A percentile compares a stretch with the other conserved stretches of the same genome.
These are phyloP conservation scores for Diarsia dahlii DNA, from an alignment of 2,888 invertebrate genomes.

Conservation along the genomic window DNA sequence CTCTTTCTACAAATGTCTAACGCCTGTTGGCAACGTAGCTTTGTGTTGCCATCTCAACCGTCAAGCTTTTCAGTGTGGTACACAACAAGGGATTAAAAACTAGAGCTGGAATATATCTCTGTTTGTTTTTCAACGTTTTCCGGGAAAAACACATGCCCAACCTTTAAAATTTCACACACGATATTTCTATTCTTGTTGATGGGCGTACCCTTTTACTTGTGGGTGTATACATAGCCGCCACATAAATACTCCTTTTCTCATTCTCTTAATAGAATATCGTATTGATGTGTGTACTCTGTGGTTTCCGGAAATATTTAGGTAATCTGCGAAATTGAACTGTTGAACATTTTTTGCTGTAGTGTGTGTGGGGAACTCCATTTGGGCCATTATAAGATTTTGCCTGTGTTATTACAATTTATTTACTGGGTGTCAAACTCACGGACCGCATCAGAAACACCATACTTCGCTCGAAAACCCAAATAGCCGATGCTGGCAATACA, in stretches of 20 bases:
- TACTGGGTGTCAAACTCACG: too few species aligned
- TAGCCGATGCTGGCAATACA: too few species aligned
- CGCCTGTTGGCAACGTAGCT: slow-evolving; percentile 31
- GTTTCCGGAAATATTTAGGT: slow-evolving; percentile 34
- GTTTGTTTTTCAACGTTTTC: slow-evolving; percentile 62
- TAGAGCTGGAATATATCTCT: slow-evolving; percentile 41
- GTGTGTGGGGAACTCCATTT: neutral
- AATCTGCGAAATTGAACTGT: slow-evolving; percentile 20
- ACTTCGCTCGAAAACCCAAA: too few species aligned
- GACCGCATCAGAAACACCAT: too few species aligned
- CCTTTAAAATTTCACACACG: slow-evolving; percentile 59
- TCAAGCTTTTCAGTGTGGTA: slow-evolving; percentile 42
- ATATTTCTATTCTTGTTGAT: slow-evolving; percentile 61
- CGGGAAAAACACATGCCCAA: slow-evolving; percentile 50
- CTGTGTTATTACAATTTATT: too few species aligned
- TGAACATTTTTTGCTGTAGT: neutral
- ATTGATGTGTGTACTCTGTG: slow-evolving; percentile 48
- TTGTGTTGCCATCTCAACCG: slow-evolving; percentile 46
- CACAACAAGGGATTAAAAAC: slow-evolving; percentile 60
- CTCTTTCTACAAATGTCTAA: slow-evolving; percentile 30
- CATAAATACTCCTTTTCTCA: slow-evolving; percentile 60
- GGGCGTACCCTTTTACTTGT: slow-evolving; percentile 52
- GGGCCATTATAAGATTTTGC: neutral
- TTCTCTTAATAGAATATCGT: slow-evolving; percentile 49
- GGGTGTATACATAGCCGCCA: slow-evolving; percentile 60